Evolutionary conservation across 2,113 vertebrate species (phyloP), one percentile per base, ranked within the genome.

Genomic region (Pseudonaja textilis): DNA sequence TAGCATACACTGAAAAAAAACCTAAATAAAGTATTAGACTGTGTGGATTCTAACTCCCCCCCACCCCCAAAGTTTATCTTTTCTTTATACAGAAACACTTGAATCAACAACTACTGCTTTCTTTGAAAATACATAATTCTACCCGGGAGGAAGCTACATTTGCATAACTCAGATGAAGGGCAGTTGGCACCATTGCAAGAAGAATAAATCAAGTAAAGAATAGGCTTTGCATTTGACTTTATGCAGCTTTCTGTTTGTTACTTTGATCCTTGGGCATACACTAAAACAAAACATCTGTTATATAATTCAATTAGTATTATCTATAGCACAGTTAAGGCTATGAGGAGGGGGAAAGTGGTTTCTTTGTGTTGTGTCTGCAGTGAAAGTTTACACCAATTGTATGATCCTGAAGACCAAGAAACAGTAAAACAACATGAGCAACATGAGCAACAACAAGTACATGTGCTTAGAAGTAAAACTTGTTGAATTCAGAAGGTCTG

Each of bases 281-380:
- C 0, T n/a, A 93, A 91, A 92, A 2, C 1, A 92, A 94, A 95
- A 47, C 18, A 29, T 0, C 23, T 88, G 0, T 5, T 94, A 93
- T 50, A 29, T 29, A 87, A 5, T 61, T 25, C 93, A 85, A 87
- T 95, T 95, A 92, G 26, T 64, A 92, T 54, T 93, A 5, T 61
- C 88, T 2, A 57, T 90, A 0, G 0, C 61, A 90, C 52, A 86
- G 90, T 34, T 0, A 25, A 45, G 69, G 59, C 64, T 94, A 74
- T 50, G 81, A 54, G 74, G 12, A 8, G 8, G 4, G 87, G 89
- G 86, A 5, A 4, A 74, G 50, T 92, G 39, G 18, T 20, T 26
- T 90, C 93, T 94, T 57, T 93, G 50, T 93, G 3, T 26, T 93
- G 54, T 11, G 3, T 2, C 86, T 95, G 34, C 26, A 8, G 7